phyloP scores from a whole-genome alignment of 2,113 vertebrate genomes.

The Typhlomys cinereus region DNA sequence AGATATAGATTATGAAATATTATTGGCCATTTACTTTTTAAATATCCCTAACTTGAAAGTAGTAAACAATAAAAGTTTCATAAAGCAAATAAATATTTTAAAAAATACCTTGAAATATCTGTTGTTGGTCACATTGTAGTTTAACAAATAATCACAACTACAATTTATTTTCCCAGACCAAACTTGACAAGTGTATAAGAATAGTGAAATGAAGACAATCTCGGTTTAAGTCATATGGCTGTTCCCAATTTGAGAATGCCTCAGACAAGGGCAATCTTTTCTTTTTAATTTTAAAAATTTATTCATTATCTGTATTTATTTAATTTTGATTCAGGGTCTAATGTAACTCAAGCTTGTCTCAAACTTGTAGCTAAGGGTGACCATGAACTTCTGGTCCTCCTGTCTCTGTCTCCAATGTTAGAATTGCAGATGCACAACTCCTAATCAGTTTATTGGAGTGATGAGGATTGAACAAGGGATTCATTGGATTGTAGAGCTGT shows the following conservation, averaged over 20 bases:
- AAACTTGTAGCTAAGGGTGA: not conserved
- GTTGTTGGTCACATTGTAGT: not conserved
- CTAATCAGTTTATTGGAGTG: not conserved
- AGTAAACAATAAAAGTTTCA: not conserved
- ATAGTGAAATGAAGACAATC: not conserved
- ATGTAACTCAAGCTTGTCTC: not conserved
- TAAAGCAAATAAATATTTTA: not conserved
- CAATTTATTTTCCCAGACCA: not conserved
- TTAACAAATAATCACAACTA: not conserved
- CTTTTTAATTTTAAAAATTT: no score
- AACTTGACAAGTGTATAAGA: no score
- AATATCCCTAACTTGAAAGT: not conserved
- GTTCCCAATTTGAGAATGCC: rapidly evolving
- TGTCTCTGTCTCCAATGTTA: not conserved
- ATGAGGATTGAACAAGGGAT: no score
- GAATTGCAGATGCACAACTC: not conserved
- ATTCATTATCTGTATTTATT: not conserved
- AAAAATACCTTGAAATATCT: not conserved
- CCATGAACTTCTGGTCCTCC: not conserved
- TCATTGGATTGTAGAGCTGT: not conserved
- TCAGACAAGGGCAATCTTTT: not conserved
- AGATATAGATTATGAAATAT: not conserved
- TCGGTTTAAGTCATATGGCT: not conserved
- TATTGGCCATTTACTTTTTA: not conserved
- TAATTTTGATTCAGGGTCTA: not conserved